Evolutionary conservation across 2,797 vertebrate species (phyloP).

Genomic region (Esox lucius): DNA sequence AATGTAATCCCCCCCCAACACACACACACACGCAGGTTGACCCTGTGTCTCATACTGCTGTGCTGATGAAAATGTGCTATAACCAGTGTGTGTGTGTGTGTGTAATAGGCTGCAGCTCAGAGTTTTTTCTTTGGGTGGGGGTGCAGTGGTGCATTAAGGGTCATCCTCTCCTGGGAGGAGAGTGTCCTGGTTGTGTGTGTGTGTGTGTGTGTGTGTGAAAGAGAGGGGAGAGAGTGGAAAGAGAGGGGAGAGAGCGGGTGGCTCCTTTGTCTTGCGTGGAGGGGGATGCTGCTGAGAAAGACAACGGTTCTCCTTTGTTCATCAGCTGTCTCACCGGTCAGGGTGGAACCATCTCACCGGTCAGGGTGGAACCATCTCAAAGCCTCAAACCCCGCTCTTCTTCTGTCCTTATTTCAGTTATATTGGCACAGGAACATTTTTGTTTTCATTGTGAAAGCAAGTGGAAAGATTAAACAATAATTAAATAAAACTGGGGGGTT

Average conservation of each 20-base stretch:
- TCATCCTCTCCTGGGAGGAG: neutral
- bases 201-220: conserved; percentile 8
- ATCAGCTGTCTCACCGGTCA: conserved; percentile 4
- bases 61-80: neutral
- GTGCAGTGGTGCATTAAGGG: neutral
- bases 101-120: neutral
- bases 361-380: neutral
- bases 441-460: no score
- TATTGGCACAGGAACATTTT: no score
- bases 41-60: no score
- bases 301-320: conserved; percentile 63
- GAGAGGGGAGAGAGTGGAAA: neutral
- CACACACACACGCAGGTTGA: neutral
- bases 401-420: no score
- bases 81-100: neutral
- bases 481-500: no score
- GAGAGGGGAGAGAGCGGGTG: neutral
- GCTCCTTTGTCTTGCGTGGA: conserved; percentile 62
- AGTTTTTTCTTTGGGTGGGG: neutral
- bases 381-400: no score
- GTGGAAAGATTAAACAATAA: no score
- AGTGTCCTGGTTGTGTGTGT: conserved; percentile 12
- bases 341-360: conserved; percentile 3
- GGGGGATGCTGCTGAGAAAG: conserved; percentile 10
- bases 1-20: neutral